Evolutionary conservation across 92 coral and sea anemone species (phyloP).

Genomic region (Pocillopora grandis): DNA sequence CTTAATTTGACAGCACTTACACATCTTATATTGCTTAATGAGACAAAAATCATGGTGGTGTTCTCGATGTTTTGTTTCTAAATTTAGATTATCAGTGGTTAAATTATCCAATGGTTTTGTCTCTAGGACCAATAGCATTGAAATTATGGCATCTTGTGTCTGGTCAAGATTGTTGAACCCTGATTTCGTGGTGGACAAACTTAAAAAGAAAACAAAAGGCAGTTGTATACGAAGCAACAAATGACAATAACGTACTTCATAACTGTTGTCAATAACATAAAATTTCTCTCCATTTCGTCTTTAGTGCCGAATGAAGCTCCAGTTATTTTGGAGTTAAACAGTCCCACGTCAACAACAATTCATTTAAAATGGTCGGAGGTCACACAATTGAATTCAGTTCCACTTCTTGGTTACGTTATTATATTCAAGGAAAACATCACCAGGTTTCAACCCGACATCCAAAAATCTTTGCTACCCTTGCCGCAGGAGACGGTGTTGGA

Average conservation of each 20-base stretch:
- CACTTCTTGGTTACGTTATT: slow-evolving; percentile 21
- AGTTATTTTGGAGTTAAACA: slow-evolving; percentile 1
- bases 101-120: no score
- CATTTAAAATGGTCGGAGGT: slow-evolving; percentile 15
- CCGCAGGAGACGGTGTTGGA: slow-evolving; percentile 10
- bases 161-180: no score
- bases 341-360: slow-evolving; percentile 6
- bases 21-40: no score
- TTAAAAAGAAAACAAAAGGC: no score
- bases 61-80: no score
- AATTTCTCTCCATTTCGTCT: not conserved
- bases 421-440: slow-evolving; percentile 5
- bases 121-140: no score
- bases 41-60: no score
- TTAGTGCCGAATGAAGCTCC: slow-evolving; percentile 22
- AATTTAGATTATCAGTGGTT: no score
- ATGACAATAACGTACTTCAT: not conserved
- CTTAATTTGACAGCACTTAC: no score
- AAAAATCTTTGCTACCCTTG: slow-evolving; percentile 16
- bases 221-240: not conserved
- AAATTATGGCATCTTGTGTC: no score
- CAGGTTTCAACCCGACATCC: not conserved
- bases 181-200: no score
- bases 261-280: not conserved
- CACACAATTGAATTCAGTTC: not conserved